These are phyloP conservation scores for Cryptocheilus praepositus DNA, from an alignment of 2,888 invertebrate genomes.

Conservation along the genomic window DNA sequence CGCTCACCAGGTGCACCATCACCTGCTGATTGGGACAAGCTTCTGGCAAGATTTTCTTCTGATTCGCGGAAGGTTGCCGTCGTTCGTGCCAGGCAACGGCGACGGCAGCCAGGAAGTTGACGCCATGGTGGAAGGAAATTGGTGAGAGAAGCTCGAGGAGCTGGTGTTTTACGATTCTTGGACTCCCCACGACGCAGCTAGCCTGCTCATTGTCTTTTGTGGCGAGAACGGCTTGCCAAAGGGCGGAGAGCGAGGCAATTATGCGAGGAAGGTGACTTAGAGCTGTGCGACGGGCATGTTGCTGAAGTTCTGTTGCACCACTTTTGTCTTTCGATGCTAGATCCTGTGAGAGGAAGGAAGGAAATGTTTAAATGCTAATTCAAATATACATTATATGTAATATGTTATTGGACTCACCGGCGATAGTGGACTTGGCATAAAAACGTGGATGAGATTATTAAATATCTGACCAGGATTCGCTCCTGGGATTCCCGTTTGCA, in stretches of 20 bases:
- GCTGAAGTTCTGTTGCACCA: slow-evolving; percentile 73
- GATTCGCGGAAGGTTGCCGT: slow-evolving; percentile 75
- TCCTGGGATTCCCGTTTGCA: slow-evolving; percentile 76
- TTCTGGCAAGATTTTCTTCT: slow-evolving; percentile 78
- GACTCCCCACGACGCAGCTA: slow-evolving; percentile 78
- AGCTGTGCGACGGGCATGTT: slow-evolving; percentile 83
- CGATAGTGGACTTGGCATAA: slow-evolving; percentile 80
- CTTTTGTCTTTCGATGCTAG: slow-evolving; percentile 69
- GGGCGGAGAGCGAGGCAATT: slow-evolving; percentile 85
- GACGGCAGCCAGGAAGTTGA: slow-evolving; percentile 87
- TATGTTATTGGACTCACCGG: slow-evolving; percentile 60
- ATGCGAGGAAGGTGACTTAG: slow-evolving; percentile 88
- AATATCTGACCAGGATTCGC: slow-evolving; percentile 84
- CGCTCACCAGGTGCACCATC: slow-evolving; percentile 86
- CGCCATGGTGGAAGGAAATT: slow-evolving; percentile 87
- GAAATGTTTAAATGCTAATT: background rate
- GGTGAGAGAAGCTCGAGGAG: slow-evolving; percentile 89
- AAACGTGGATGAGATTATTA: slow-evolving; percentile 88
- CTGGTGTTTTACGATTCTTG: slow-evolving; percentile 85
- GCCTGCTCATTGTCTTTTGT: slow-evolving; percentile 77
- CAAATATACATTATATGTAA: background rate
- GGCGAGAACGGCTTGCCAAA: slow-evolving; percentile 84
- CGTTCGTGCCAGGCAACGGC: slow-evolving; percentile 91
- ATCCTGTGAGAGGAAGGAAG: slow-evolving; percentile 57
- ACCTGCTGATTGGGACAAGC: slow-evolving; percentile 83